Evolutionary conservation across 2,113 vertebrate species (phyloP), one percentile per base, ranked within the genome.

Genomic region (Lagopus muta): DNA sequence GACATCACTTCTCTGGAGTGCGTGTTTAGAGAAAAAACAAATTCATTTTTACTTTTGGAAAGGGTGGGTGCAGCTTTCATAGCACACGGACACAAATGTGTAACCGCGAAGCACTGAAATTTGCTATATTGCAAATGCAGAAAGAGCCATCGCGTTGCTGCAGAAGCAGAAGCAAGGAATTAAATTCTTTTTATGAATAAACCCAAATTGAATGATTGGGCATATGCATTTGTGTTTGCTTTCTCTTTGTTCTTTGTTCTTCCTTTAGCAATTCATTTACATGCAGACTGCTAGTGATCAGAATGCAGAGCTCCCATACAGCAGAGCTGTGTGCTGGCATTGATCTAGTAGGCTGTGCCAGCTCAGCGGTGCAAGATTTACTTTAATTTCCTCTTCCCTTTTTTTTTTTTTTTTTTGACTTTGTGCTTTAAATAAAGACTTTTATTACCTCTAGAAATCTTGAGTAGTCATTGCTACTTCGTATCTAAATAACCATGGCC

Each of bases 381-480:
- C 95, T 97, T 96, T 96, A 96, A 96, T 97, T 97, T 96, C 95
- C 93, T 94, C 88, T 87, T 84, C 24, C 55, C 79, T 96, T 97
- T 96, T 17, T 17, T 43, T 43, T 42, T 38, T 38, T 38, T 38
- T 97, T 93, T 95, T 93, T 91, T 94, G 75, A 87, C 74, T 93
- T 84, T 55, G 48, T 52, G 88, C 86, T 95, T 95, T 92, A 92
- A 89, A 92, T 73, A 71, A 95, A 81, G 71, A 60, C 81, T 83
- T 91, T 92, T 84, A 81, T 87, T 85, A 70, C 82, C 54, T 89
- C 47, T 67, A 85, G 86, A 93, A 91, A 87, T 95, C 66, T 58
- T 80, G 75, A 85, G 88, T 21, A 79, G 61, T 79, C 5, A 3
- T 50, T 50, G 73, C 86, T 61, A 4, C 91, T 95, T 95, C 82